A percentile compares a stretch with the other conserved stretches of the same genome.
Conservation (phyloP, 2,888 invertebrate species). For the Desoria tigrina region DNA sequence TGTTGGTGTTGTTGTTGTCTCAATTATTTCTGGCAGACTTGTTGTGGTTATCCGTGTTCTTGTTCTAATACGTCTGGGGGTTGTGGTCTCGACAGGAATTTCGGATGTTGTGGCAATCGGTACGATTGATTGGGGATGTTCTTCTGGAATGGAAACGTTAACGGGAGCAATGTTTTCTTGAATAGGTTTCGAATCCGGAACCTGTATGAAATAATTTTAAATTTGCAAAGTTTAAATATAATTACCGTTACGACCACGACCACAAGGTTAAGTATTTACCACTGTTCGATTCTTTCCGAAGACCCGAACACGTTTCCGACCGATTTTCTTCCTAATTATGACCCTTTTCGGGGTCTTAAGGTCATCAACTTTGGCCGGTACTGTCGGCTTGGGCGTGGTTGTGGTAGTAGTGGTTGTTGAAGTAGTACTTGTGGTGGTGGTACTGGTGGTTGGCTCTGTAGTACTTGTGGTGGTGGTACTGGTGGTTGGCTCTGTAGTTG, state of each 20-base stretch:
- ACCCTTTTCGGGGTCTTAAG: background rate
- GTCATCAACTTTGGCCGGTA: background rate
- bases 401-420: slow-evolving; percentile 8
- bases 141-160: too few species aligned
- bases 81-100: too few species aligned
- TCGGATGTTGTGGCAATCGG: too few species aligned
- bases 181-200: too few species aligned
- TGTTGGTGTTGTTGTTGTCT: background rate
- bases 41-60: too few species aligned
- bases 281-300: background rate
- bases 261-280: background rate
- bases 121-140: too few species aligned
- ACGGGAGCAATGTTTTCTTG: too few species aligned
- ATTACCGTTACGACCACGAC: too few species aligned
- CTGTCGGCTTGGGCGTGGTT: background rate
- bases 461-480: background rate
- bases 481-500: background rate
- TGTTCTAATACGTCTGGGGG: too few species aligned
- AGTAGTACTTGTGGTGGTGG: background rate
- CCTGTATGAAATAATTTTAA: too few species aligned
- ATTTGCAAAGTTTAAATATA: too few species aligned
- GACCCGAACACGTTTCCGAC: background rate
- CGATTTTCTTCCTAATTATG: slow-evolving; percentile 6
- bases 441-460: background rate
- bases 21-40: too few species aligned